Percentiles rank a stretch among this genome's conserved stretches.
phyloP scores from a whole-genome alignment of 2,113 vertebrate genomes.

The Plectropomus leopardus region DNA sequence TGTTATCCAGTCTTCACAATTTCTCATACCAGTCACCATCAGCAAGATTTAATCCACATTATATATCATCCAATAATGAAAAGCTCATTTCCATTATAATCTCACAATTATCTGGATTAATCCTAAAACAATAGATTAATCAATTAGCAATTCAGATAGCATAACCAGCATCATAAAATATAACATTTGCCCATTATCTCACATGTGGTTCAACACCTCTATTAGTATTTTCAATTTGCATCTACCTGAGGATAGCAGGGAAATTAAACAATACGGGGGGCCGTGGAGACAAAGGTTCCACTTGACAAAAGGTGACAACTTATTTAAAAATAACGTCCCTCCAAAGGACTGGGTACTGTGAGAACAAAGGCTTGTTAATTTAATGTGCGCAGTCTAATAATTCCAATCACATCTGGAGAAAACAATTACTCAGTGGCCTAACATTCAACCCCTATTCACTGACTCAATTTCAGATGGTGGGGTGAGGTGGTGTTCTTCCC shows the following conservation, averaged over 20 bases:
- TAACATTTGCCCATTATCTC: conserved; percentile 40
- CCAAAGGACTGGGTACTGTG: neutral
- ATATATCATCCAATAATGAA: conserved; percentile 2
- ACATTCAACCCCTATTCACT: conserved; percentile 27
- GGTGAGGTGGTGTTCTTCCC: conserved; percentile 9
- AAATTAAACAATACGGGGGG: conserved; percentile 41
- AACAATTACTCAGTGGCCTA: conserved; percentile 41
- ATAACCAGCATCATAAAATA: conserved; percentile 21
- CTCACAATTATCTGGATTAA: conserved; percentile 15
- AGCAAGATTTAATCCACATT: neutral
- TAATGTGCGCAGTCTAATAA: conserved; percentile 33
- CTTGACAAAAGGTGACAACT: conserved; percentile 60
- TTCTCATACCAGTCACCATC: neutral
- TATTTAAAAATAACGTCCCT: conserved; percentile 51
- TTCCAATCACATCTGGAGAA: conserved; percentile 46
- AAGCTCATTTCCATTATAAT: conserved; percentile 31
- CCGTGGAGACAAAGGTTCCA: conserved; percentile 3
- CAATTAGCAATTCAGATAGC: conserved; percentile 54
- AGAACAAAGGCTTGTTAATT: conserved; percentile 39
- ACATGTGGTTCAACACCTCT: conserved; percentile 30
- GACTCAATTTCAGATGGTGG: conserved; percentile 32
- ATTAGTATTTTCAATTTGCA: conserved; percentile 58
- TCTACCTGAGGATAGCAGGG: conserved; percentile 34
- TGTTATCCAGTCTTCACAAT: neutral
- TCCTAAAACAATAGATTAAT: conserved; percentile 26